phyloP scores from a whole-genome alignment of 2,113 vertebrate genomes.

The Pseudolaguvia tuberculata region DNA sequence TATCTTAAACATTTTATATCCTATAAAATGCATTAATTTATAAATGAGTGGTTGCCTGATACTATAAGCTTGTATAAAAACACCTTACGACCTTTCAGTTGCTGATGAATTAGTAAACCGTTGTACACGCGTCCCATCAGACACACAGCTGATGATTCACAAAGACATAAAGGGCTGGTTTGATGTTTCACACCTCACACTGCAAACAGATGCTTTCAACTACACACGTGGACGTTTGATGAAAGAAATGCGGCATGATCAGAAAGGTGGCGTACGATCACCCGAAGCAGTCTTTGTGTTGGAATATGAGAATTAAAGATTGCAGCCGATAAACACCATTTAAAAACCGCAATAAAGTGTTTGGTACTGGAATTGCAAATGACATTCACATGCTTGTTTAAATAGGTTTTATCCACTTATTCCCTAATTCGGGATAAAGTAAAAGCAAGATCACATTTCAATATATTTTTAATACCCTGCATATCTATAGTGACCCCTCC shows the following conservation, averaged over 20 bases:
- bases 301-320: not conserved
- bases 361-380: not conserved
- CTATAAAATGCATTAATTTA: not conserved
- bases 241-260: not conserved
- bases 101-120: not conserved
- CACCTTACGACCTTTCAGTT: too few relatives aligned
- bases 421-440: too few relatives aligned
- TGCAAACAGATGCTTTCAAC: not conserved
- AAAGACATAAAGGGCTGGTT: constrained; percentile 29
- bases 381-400: too few relatives aligned
- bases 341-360: too few relatives aligned
- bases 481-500: too few relatives aligned
- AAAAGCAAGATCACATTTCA: too few relatives aligned
- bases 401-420: too few relatives aligned
- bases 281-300: not conserved
- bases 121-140: not conserved
- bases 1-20: not conserved
- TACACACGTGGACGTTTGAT: not conserved
- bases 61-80: not conserved
- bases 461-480: too few relatives aligned
- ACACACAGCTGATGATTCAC: not conserved
- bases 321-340: too few relatives aligned
- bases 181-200: constrained; percentile 24
- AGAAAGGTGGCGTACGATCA: constrained; percentile 3
- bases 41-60: not conserved